Evolutionary conservation across 2,113 vertebrate genomes (phyloP).

Genomic region (Herpetotheres cachinnans): DNA sequence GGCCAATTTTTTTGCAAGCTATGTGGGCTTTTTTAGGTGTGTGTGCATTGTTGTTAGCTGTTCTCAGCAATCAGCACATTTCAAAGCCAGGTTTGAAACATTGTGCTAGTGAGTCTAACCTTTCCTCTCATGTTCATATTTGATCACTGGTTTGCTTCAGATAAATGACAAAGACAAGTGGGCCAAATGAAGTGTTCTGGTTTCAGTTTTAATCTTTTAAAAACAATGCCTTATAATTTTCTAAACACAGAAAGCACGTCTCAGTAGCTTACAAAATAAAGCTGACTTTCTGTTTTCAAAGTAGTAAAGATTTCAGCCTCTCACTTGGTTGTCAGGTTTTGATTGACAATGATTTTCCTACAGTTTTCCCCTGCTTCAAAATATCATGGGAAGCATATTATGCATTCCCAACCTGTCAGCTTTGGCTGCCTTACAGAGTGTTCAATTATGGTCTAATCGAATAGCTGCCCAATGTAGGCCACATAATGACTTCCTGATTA

Average conservation of each 20-base stretch:
- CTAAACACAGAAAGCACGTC: not conserved
- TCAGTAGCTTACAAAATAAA: not conserved
- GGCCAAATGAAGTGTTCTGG: not conserved
- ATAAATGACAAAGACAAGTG: not conserved
- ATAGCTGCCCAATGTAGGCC: slow-evolving; percentile 93
- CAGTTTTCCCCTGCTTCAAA: slow-evolving; percentile 44
- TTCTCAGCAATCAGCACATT: not conserved
- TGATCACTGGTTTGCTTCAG: not conserved
- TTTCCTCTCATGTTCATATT: not conserved
- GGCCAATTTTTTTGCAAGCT: not conserved
- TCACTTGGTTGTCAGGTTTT: slow-evolving; percentile 1
- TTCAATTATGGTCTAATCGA: slow-evolving; percentile 97
- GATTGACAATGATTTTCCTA: slow-evolving; percentile 53
- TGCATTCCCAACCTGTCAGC: slow-evolving; percentile 77
- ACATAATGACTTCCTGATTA: slow-evolving; percentile 99
- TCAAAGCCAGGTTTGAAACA: not conserved
- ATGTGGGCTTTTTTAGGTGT: not conserved
- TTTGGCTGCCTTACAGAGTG: slow-evolving; percentile 81
- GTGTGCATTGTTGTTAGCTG: not conserved
- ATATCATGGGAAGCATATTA: slow-evolving; percentile 67
- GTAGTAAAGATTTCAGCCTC: not conserved
- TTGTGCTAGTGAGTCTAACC: not conserved
- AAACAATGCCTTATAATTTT: not conserved
- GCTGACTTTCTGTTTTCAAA: not conserved
- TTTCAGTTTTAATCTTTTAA: not conserved